A percentile compares a stretch with the other conserved stretches of the same genome.
phyloP scores from a whole-genome alignment of 2,113 vertebrate genomes.

The Channa argus region DNA sequence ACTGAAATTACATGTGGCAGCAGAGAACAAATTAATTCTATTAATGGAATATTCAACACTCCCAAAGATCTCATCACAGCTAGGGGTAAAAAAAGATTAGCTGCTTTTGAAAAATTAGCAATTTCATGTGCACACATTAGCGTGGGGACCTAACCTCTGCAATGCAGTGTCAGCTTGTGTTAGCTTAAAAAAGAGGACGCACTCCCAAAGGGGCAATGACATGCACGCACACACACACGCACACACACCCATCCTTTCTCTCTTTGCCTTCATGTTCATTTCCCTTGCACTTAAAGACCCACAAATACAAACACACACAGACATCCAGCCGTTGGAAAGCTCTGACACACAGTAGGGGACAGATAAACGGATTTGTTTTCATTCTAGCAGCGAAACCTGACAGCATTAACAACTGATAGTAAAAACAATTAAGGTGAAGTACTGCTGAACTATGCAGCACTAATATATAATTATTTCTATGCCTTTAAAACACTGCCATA shows the following conservation, averaged over 20 bases:
- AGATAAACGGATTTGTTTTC: constrained; percentile 80
- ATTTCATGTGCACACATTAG: constrained; percentile 79
- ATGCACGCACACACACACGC: neutral
- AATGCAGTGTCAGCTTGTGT: constrained; percentile 74
- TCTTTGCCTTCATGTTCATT: constrained; percentile 1
- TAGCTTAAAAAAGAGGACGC: constrained; percentile 67
- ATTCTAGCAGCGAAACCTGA: constrained; percentile 51
- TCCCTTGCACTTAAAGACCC: constrained; percentile 1
- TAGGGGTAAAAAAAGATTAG: constrained; percentile 73
- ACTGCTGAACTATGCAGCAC: constrained; percentile 22
- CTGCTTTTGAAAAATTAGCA: constrained; percentile 75
- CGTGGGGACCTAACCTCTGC: constrained; percentile 66
- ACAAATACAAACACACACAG: constrained; percentile 35
- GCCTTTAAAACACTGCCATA: no score
- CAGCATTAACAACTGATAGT: constrained; percentile 58
- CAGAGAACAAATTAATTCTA: constrained; percentile 75
- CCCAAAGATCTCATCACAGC: constrained; percentile 71
- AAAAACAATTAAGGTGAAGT: constrained; percentile 58
- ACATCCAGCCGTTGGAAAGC: constrained; percentile 38
- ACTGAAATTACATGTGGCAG: constrained; percentile 77
- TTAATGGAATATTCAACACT: constrained; percentile 79
- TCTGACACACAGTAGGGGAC: constrained; percentile 50
- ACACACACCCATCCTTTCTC: neutral
- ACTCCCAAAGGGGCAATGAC: constrained; percentile 56
- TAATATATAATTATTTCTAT: no score